Percentiles rank a stretch among this genome's conserved stretches.
Evolutionary conservation across 1,140 invertebrate species (phyloP).

Genomic region (Drosophila nigrodunni): DNA sequence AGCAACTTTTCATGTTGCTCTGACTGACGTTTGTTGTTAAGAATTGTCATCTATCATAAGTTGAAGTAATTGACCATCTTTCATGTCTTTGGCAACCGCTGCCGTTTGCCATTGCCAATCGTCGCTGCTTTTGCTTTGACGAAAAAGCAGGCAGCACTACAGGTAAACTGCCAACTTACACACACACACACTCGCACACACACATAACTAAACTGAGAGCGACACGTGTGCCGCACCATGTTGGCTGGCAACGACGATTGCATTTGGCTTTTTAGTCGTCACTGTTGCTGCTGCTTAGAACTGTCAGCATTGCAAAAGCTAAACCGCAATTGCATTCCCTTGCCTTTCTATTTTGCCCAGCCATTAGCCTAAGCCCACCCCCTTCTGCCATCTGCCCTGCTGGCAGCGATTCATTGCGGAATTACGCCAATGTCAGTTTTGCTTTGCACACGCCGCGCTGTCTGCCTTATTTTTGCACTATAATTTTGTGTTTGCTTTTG

Average conservation of each 20-base stretch:
- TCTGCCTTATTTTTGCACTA: constrained; percentile 71
- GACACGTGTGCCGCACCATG: constrained; percentile 74
- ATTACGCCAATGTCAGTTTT: constrained; percentile 40
- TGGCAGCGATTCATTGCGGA: neutral
- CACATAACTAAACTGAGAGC: constrained; percentile 7
- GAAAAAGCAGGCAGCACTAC: constrained; percentile 50
- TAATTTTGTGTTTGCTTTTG: constrained; percentile 70
- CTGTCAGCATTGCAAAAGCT: constrained; percentile 75
- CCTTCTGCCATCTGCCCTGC: neutral
- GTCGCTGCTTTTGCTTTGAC: constrained; percentile 54
- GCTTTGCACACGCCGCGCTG: constrained; percentile 73
- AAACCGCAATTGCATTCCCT: constrained; percentile 60
- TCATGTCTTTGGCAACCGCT: neutral
- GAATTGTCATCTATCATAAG: constrained; percentile 12
- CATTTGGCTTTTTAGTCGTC: constrained; percentile 35
- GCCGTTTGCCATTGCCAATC: constrained; percentile 12
- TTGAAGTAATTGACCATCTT: neutral
- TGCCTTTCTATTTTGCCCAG: constrained; percentile 15
- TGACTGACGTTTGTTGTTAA: neutral
- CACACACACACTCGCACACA: constrained; percentile 34
- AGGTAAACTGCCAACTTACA: constrained; percentile 45
- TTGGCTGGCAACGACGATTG: constrained; percentile 73
- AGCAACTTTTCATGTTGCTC: neutral
- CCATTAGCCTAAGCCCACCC: constrained; percentile 42
- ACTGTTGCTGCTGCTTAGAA: constrained; percentile 44